phyloP scores from a whole-genome alignment of 2,113 vertebrate genomes.

The Heterochromis multidens region DNA sequence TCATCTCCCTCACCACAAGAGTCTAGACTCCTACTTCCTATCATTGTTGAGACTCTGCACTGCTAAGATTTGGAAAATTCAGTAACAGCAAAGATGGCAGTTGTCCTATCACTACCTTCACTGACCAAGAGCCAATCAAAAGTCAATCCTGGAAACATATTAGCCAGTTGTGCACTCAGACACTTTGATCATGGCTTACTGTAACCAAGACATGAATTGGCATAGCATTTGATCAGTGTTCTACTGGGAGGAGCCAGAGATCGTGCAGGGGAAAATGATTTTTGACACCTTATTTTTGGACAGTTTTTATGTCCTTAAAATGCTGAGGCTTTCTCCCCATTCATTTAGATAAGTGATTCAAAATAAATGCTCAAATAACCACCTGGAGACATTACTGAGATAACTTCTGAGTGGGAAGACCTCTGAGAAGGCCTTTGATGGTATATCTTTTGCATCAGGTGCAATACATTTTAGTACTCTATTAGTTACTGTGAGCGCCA shows the following conservation, averaged over 20 bases:
- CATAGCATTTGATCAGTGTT: neutral
- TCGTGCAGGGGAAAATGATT: neutral
- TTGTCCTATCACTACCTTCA: neutral
- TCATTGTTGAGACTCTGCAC: neutral
- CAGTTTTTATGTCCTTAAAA: neutral
- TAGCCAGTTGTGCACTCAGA: neutral
- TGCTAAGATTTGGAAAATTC: neutral
- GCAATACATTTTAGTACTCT: neutral
- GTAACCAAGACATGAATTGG: no score
- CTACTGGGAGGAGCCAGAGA: no score
- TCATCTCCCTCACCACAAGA: neutral
- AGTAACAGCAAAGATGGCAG: neutral
- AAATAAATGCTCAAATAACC: neutral
- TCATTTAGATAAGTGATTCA: neutral
- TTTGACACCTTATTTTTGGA: neutral
- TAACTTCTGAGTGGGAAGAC: no score
- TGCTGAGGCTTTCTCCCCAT: neutral
- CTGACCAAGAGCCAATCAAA: neutral
- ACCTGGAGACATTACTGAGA: neutral
- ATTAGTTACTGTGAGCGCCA: neutral
- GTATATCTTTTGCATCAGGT: neutral
- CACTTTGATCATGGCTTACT: no score
- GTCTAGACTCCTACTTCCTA: neutral
- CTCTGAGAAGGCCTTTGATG: no score
- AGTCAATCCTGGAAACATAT: neutral